Conservation (phyloP, 2,797 vertebrate species). For the Sebastes taczanowskii region DNA sequence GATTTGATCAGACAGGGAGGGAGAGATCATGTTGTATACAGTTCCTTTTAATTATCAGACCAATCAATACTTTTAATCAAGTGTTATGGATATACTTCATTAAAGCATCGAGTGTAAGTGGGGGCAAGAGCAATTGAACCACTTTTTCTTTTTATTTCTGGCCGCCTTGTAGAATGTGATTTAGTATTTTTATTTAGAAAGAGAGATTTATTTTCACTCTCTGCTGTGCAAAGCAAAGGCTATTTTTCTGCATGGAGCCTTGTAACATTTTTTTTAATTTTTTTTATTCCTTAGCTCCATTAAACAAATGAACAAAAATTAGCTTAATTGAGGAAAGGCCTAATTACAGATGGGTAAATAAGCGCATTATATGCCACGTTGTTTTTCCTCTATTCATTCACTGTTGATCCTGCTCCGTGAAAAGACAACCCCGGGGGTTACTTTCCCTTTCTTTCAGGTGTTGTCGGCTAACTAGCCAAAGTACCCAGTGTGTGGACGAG, state of each 20-base stretch:
- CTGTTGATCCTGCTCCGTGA: slow-evolving; percentile 26
- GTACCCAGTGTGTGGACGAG: slow-evolving; percentile 43
- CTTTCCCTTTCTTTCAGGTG: slow-evolving; percentile 60
- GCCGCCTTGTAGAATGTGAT: background rate
- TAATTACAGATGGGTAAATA: slow-evolving; percentile 52
- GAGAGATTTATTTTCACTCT: background rate
- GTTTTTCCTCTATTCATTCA: slow-evolving; percentile 17
- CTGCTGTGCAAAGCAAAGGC: background rate
- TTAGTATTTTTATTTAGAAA: slow-evolving; percentile 12
- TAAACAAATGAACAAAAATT: slow-evolving; percentile 40
- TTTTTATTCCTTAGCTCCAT: slow-evolving; percentile 17
- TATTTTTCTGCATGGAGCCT: slow-evolving; percentile 6
- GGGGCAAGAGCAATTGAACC: background rate
- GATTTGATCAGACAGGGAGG: background rate
- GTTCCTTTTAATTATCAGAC: slow-evolving; percentile 36
- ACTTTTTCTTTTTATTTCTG: background rate
- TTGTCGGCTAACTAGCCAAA: slow-evolving; percentile 33
- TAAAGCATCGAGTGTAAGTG: background rate
- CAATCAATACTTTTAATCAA: slow-evolving; percentile 48
- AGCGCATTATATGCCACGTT: slow-evolving; percentile 4
- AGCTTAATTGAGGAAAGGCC: slow-evolving; percentile 33
- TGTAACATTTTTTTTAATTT: slow-evolving; percentile 18
- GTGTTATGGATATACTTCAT: slow-evolving; percentile 21
- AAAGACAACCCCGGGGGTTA: slow-evolving; percentile 18
- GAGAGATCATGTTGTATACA: background rate